Base-by-base conservation (phyloP, 2,888 invertebrate species). In the Ormyrus rosae region DNA sequence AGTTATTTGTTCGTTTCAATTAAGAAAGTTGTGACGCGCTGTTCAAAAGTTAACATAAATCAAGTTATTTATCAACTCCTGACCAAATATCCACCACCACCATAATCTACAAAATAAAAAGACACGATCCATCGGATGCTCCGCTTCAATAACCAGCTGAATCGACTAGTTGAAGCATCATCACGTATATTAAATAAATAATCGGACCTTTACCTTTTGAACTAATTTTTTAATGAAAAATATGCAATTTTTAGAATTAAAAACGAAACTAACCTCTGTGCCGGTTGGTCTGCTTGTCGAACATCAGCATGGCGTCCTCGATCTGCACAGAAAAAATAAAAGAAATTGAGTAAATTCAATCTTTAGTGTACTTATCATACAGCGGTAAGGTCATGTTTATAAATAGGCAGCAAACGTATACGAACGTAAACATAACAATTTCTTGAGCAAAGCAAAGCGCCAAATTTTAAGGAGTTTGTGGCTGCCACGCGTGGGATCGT, bases 231-330 rank as follows among this genome's bases (percentile, higher is more conserved):
- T 34, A 60, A 48, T 55, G 56, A 56, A 56, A 74, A 13, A 56
- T 19, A 48, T 5, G 3, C 19, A 19, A 50, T 19, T 19, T 56
- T 51, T 51, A 48, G 46, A 61, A 9, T 13, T 2, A 71, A 53
- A 69, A 71, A 19, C 19, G 19, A 76, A 65, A 71, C 74, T 90
- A 80, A 97, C 97, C 97, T 96, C 99, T 96, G 94, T 99, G 99
- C 93, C 99, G 96, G 94, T 99, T 99, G 91, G 99, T 99, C 92
- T 99, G 98, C 95, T 99, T 99, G 93, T 99, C 99, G 93, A 99
- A 99, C 99, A 99, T 99, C 92, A 99, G 95, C 99, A 99, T 99
- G 89, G 99, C 99, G 92, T 99, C 99, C 93, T 99, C 98, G 92
- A 99, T 98, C 98, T 98, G 96, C 83, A 97, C 96, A 92, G 92